Conservation (phyloP, 2,113 vertebrate genomes). For the Cryptomyrus ogoouensis region DNA sequence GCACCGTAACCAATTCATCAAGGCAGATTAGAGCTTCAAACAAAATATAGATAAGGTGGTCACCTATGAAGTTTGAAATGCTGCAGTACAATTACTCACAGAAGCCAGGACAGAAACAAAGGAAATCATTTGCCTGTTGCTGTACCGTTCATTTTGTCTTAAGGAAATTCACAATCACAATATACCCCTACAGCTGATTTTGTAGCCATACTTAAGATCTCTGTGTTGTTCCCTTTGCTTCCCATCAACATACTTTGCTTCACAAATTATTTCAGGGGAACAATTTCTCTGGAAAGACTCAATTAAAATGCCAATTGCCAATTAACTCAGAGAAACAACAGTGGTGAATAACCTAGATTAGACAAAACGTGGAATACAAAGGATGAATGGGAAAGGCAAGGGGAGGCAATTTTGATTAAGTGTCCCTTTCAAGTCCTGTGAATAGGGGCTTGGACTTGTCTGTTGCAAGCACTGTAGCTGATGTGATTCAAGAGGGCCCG, state of each 20-base stretch:
- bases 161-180: background rate
- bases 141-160: background rate
- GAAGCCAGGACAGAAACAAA: background rate
- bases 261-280: background rate
- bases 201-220: background rate
- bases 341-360: background rate
- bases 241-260: background rate
- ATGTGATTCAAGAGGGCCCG: background rate
- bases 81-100: background rate
- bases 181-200: background rate
- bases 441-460: background rate
- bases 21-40: background rate
- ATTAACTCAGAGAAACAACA: background rate
- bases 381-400: conserved; percentile 1
- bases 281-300: background rate
- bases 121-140: background rate
- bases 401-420: conserved; percentile 19
- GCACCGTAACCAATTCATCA: background rate
- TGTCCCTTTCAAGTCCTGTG: background rate
- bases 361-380: background rate
- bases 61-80: background rate
- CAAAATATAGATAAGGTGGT: background rate
- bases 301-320: conserved; percentile 2
- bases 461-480: background rate
- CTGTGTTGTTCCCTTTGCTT: background rate